Conservation (phyloP, 64 coral and sea anemone genomes). For the Montipora sp. region DNA sequence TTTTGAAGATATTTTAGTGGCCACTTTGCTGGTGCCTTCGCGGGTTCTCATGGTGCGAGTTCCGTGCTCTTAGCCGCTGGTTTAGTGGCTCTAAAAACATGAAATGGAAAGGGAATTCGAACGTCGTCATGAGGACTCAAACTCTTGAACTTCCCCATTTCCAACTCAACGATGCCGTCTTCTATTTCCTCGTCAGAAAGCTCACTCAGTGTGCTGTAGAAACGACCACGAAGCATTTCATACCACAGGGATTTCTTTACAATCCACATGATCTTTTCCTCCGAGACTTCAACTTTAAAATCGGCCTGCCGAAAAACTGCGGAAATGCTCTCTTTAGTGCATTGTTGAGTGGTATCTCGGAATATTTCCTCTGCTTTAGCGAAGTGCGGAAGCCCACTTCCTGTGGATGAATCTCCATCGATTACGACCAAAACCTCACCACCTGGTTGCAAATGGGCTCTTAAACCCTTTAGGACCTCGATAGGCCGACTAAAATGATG, state of each 20-base stretch:
- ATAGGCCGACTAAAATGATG: slow-evolving; percentile 15
- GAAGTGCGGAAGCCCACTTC: not conserved
- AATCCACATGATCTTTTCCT: not conserved
- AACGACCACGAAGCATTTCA: slow-evolving; percentile 6
- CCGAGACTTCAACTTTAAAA: not conserved
- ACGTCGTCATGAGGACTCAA: not conserved
- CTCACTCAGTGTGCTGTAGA: not conserved
- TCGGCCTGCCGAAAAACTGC: too few relatives aligned
- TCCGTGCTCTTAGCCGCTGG: too few relatives aligned
- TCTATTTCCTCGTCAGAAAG: not conserved
- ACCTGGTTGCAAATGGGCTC: not conserved
- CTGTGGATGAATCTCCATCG: not conserved
- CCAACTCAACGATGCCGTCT: slow-evolving; percentile 7
- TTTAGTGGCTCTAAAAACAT: too few relatives aligned
- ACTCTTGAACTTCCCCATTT: not conserved
- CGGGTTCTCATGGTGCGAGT: too few relatives aligned
- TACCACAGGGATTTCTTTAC: slow-evolving; percentile 21
- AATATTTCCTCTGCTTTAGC: not conserved
- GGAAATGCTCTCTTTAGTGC: not conserved
- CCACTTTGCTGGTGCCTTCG: too few relatives aligned
- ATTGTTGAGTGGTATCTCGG: too few relatives aligned
- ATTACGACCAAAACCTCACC: not conserved
- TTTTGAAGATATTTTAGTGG: too few relatives aligned
- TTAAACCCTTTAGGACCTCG: not conserved
- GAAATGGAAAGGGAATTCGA: not conserved